These are phyloP conservation scores for Stenchaetothrips biformis DNA, from an alignment of 2,888 invertebrate genomes.

Conservation along the genomic window DNA sequence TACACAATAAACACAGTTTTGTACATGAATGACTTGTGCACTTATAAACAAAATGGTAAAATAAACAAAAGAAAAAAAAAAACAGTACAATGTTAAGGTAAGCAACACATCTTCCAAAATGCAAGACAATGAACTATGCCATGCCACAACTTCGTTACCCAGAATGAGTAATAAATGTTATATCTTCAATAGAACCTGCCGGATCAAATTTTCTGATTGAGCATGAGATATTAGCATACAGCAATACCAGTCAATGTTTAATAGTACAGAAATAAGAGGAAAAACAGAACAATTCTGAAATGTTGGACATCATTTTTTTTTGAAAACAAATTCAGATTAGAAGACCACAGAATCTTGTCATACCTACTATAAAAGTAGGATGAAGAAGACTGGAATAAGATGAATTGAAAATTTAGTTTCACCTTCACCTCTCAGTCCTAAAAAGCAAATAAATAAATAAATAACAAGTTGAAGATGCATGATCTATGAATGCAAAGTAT, in stretches of 20 bases:
- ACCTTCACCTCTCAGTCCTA: neutral
- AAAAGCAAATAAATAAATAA: neutral
- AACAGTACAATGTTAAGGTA: slow-evolving; percentile 18
- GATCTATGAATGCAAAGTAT: neutral
- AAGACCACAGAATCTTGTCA: too few relatives aligned
- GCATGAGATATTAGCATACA: neutral
- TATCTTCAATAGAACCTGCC: neutral
- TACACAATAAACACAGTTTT: slow-evolving; percentile 4
- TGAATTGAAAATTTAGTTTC: too few relatives aligned
- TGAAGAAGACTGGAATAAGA: too few relatives aligned
- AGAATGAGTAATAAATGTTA: neutral
- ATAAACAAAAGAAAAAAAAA: slow-evolving; percentile 1
- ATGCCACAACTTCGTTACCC: neutral
- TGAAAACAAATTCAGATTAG: too few relatives aligned
- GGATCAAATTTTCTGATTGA: neutral
- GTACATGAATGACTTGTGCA: slow-evolving; percentile 21
- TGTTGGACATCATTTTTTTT: too few relatives aligned
- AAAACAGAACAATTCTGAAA: neutral
- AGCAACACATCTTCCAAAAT: neutral
- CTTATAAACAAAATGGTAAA: slow-evolving; percentile 18
- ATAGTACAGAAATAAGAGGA: neutral
- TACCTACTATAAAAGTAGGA: too few relatives aligned
- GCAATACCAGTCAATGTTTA: neutral
- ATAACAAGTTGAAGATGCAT: neutral
- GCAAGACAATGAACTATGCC: neutral